phyloP scores from a whole-genome alignment of 2,797 vertebrate species.

The Sparidentex hasta region DNA sequence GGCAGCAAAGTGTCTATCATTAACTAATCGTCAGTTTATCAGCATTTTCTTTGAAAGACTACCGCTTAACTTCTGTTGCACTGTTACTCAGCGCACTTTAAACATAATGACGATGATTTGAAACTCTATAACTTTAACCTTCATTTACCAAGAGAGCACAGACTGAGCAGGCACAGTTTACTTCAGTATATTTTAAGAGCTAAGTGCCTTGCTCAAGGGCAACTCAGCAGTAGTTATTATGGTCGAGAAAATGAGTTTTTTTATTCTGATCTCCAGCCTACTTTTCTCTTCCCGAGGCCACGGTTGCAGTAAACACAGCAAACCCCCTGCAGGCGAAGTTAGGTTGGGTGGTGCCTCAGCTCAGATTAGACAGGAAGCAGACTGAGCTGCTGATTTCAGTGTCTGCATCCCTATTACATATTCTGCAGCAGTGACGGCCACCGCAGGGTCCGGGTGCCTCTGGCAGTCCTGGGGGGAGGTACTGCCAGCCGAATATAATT shows the following conservation, averaged over 20 bases:
- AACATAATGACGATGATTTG: background rate
- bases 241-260: background rate
- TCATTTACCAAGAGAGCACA: background rate
- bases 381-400: constrained; percentile 29
- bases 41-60: constrained; percentile 5
- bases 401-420: constrained; percentile 14
- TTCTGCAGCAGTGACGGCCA: background rate
- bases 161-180: background rate
- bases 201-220: constrained; percentile 47
- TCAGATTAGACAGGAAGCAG: constrained; percentile 43
- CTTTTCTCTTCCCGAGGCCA: constrained; percentile 26
- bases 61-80: background rate
- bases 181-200: constrained; percentile 4
- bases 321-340: constrained; percentile 54
- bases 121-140: background rate
- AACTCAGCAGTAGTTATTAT: constrained; percentile 28
- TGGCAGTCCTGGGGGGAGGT: background rate
- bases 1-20: no score
- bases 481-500: background rate
- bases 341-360: constrained; percentile 51
- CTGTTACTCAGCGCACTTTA: background rate
- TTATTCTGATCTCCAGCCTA: constrained; percentile 9
- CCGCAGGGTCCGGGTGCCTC: constrained; percentile 11
- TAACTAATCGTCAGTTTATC: background rate
- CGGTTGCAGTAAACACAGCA: constrained; percentile 47